Percentiles rank a stretch among this genome's conserved stretches.
Conservation (phyloP, 2,113 vertebrate genomes). For the Grammomys dolichurus region DNA sequence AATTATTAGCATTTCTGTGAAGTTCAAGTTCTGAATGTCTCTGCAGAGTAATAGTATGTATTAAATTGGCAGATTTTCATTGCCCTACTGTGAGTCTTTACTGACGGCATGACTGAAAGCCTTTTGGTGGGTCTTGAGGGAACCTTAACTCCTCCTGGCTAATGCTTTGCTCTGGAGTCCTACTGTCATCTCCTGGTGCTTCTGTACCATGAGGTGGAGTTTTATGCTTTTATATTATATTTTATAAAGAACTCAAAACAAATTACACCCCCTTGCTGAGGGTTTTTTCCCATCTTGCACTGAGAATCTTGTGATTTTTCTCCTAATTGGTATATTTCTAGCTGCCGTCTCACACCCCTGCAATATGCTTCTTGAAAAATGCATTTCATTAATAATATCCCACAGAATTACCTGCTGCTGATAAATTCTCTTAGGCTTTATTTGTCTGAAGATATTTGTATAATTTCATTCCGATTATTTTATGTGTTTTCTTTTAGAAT, state of each 20-base stretch:
- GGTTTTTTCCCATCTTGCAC: not conserved
- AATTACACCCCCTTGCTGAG: not conserved
- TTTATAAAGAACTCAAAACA: constrained; percentile 8
- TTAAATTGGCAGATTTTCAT: constrained; percentile 41
- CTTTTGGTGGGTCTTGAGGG: not conserved
- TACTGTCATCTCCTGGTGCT: not conserved
- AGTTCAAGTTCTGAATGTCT: constrained; percentile 6
- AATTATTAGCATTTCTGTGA: constrained; percentile 45
- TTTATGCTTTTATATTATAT: not conserved
- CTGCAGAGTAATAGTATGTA: not conserved
- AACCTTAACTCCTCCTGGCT: not conserved
- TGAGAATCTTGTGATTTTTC: not conserved
- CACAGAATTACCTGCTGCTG: not conserved
- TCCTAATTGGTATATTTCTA: constrained; percentile 7
- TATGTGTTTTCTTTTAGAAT: not conserved
- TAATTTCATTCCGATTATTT: not conserved
- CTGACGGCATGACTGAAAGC: not conserved
- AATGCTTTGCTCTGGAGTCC: not conserved
- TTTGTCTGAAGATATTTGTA: not conserved
- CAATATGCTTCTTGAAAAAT: not conserved
- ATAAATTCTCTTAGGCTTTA: not conserved
- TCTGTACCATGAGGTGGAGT: not conserved
- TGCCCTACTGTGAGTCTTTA: not conserved
- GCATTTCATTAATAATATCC: not conserved
- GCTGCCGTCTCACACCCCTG: not conserved